phyloP scores from a whole-genome alignment of 23 tunicate genomes.

The Diplosoma virens region DNA sequence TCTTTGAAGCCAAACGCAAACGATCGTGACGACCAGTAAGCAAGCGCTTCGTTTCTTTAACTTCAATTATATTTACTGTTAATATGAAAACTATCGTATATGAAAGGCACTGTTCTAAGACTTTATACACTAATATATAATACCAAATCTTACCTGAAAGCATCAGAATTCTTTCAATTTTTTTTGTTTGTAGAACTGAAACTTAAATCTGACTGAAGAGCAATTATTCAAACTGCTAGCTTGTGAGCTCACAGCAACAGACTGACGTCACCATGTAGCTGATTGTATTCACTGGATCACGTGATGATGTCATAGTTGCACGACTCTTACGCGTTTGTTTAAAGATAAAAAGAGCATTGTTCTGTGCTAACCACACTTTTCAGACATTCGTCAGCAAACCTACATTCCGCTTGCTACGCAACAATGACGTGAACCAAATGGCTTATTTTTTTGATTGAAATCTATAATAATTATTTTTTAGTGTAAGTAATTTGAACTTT shows the following conservation, averaged over 20 bases:
- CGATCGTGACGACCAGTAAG: slow-evolving; percentile 15
- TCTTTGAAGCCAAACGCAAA: background rate
- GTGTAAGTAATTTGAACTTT: too few species aligned
- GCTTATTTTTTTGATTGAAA: too few species aligned
- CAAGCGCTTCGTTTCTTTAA: background rate
- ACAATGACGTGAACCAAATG: slow-evolving; percentile 44
- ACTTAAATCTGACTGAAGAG: background rate
- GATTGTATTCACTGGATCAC: slow-evolving; percentile 74
- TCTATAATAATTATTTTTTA: too few species aligned
- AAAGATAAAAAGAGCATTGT: slow-evolving; percentile 7
- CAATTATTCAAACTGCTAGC: slow-evolving; percentile 16
- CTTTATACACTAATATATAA: too few species aligned
- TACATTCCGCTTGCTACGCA: slow-evolving; percentile 3
- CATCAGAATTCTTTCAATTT: slow-evolving; percentile 24
- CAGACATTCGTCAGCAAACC: background rate
- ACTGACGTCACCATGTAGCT: slow-evolving; percentile 83
- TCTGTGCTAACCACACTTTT: background rate
- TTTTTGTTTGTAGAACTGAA: background rate
- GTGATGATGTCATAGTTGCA: slow-evolving; percentile 89
- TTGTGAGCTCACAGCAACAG: slow-evolving; percentile 69
- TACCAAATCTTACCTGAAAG: slow-evolving; percentile 48
- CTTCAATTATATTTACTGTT: too few species aligned
- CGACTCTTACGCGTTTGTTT: slow-evolving; percentile 31
- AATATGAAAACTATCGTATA: too few species aligned
- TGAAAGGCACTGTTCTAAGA: too few species aligned